Evolutionary conservation across 2,113 vertebrate species (phyloP).

Genomic region (Microcebus griseorufus): DNA sequence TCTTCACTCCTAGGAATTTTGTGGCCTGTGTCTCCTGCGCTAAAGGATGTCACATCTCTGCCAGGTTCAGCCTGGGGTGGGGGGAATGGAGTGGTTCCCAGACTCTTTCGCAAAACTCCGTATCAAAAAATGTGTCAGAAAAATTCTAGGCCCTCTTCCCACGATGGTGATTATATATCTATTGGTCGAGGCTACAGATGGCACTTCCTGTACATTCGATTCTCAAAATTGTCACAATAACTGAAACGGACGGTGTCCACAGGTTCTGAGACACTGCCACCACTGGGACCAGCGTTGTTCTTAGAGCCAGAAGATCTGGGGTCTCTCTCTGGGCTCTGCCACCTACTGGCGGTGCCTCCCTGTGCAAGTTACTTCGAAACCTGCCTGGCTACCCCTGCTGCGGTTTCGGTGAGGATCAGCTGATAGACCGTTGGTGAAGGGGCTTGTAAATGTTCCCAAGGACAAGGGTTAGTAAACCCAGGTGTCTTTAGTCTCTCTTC

Average conservation of each 20-base stretch:
- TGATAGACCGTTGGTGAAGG: no score
- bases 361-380: neutral
- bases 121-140: neutral
- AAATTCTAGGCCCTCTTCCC: neutral
- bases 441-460: neutral
- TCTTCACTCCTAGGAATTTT: neutral
- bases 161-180: neutral
- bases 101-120: neutral
- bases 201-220: neutral
- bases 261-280: neutral
- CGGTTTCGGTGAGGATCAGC: neutral
- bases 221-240: neutral
- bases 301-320: neutral
- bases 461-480: fast-evolving
- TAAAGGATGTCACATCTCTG: neutral
- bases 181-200: neutral
- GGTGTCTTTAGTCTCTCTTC: neutral
- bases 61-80: neutral
- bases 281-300: neutral
- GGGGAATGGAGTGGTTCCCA: no score
- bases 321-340: neutral
- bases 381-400: neutral
- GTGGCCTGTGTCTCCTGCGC: neutral
- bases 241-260: fast-evolving
- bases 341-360: no score